Base-by-base conservation (phyloP, 2,888 invertebrate genomes). In the Phyllotreta cruciferae region DNA sequence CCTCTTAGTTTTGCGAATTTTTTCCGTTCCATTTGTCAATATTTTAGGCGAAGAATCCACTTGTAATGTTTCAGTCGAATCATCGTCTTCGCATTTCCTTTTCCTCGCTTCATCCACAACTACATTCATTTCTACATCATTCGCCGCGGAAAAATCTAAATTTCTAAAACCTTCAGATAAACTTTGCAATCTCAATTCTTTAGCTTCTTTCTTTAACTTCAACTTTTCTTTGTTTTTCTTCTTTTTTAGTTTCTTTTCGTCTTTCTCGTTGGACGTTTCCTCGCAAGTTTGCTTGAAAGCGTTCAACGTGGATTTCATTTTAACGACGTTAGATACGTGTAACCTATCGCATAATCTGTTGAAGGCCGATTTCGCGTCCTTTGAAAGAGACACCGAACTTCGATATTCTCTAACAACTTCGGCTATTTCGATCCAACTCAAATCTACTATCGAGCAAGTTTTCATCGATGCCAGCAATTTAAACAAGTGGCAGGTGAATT, bases 401-500 rank as follows among this genome's bases (percentile, higher is more conserved):
- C 82, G 76, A 66, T 81, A 83, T 54, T 76, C 74, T 45, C 77
- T 73, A 11, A 85, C 73, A 9, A 70, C 68, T 10, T 79, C 73
- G 0, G 77, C 80, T 24, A 85, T 72, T 47, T 72, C 69, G 34
- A 74, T 66, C 85, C 85, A 85, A 61, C 82, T 71, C 56, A 83
- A 74, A 3, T 71, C 63, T 62, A 77, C 69, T 37, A 71, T 71
- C 14, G 82, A 66, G 0, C 77, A 82, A 66, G 78, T 77, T 79
- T 82, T 84, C 38, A 87, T 83, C 6, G 79, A 78, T 45, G 82
- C 83, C 37, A 89, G 79, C 54, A 88, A 74, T 66, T 82, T 84
- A 70, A 85, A 85, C 13, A 89, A 74, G 50, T 83, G 79, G 37
- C 79, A 79, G 58, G 87, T 78, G 74, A 86, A 89, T 74, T 86